These are phyloP conservation scores for Casuarius casuarius DNA, from an alignment of 2,113 vertebrate genomes.

Conservation along the genomic window DNA sequence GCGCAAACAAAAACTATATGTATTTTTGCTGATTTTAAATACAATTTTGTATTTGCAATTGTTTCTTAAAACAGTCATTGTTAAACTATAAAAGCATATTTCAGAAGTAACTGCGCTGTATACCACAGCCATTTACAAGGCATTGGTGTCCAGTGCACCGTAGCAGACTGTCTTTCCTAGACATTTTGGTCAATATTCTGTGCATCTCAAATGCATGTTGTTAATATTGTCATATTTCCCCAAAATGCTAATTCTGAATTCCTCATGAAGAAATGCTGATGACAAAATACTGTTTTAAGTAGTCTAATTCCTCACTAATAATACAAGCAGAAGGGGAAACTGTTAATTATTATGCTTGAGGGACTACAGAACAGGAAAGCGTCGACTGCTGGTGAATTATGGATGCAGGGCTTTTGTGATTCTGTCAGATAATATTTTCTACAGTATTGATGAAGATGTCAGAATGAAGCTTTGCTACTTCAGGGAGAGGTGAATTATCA, in stretches of 20 bases:
- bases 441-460: neutral
- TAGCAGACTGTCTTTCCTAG: neutral
- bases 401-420: neutral
- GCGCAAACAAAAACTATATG: neutral
- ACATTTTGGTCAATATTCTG: neutral
- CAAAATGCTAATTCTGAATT: neutral
- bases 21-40: neutral
- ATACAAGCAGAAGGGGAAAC: neutral
- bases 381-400: neutral
- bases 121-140: neutral
- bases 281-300: neutral
- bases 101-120: neutral
- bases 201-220: neutral
- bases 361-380: neutral
- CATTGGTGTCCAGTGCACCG: neutral
- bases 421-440: neutral
- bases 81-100: neutral
- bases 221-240: neutral
- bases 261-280: neutral
- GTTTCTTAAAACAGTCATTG: neutral
- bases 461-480: neutral
- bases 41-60: neutral
- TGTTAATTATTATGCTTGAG: neutral
- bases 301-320: neutral
- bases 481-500: neutral